A percentile compares a stretch with the other conserved stretches of the same genome.
Evolutionary conservation across 2,113 vertebrate genomes (phyloP).

Genomic region (Rutilus rutilus): DNA sequence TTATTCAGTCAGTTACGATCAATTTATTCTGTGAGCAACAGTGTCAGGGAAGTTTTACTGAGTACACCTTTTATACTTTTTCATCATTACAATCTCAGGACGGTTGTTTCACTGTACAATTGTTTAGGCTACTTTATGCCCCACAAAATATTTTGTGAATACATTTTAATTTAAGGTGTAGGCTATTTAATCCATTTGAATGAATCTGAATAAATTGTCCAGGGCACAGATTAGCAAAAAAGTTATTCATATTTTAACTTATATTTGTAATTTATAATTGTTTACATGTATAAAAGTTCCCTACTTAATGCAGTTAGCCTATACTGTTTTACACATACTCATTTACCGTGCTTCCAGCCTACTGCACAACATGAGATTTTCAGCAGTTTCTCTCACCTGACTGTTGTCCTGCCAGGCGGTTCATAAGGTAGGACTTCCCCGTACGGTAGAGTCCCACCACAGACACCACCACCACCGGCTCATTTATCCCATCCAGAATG

Average conservation of each 20-base stretch:
- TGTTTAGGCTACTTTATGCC: too few species aligned
- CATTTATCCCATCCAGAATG: slow-evolving; percentile 45
- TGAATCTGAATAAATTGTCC: too few species aligned
- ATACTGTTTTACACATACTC: background rate
- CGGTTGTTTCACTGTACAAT: too few species aligned
- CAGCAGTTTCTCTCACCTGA: slow-evolving; percentile 28
- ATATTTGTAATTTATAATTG: too few species aligned
- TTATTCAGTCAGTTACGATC: background rate
- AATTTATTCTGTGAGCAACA: background rate
- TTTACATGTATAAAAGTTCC: too few species aligned
- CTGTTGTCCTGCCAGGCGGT: slow-evolving; percentile 40
- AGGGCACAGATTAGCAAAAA: too few species aligned
- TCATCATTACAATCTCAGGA: too few species aligned
- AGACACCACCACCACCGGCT: slow-evolving; percentile 60
- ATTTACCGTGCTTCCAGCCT: background rate
- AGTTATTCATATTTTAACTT: too few species aligned
- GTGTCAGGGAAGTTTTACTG: background rate
- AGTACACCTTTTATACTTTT: background rate
- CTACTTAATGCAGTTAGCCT: too few species aligned
- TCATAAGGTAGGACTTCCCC: slow-evolving; percentile 59
- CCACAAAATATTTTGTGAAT: too few species aligned
- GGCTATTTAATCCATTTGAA: too few species aligned
- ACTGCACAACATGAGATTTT: background rate
- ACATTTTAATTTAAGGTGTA: too few species aligned
- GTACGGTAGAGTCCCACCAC: slow-evolving; percentile 50